Conservation (phyloP, 2,113 vertebrate genomes). For the Pedionomus torquatus region DNA sequence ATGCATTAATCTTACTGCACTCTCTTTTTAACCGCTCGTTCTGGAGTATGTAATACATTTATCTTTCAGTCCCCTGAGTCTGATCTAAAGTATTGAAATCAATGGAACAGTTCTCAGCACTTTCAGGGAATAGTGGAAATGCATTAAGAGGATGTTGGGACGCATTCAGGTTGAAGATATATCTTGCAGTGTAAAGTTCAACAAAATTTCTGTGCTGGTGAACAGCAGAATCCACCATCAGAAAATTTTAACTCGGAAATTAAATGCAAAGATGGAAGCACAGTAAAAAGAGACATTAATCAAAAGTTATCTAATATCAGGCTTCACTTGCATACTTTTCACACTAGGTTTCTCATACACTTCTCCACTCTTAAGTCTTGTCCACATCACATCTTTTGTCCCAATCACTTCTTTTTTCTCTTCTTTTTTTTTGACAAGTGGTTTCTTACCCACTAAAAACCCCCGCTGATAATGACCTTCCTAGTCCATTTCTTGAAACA, state of each 20-base stretch:
- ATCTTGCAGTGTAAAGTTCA: background rate
- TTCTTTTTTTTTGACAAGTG: no score
- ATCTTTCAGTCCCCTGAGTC: background rate
- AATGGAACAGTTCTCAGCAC: rapidly evolving
- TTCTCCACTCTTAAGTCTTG: background rate
- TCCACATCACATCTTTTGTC: background rate
- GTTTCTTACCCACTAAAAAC: background rate
- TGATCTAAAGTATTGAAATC: background rate
- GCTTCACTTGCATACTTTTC: background rate
- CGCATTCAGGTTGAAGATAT: background rate
- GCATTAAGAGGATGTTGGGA: background rate
- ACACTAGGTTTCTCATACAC: background rate
- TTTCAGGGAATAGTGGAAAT: background rate
- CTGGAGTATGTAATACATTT: background rate
- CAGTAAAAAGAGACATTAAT: background rate
- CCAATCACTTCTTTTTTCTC: no score
- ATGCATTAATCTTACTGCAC: background rate
- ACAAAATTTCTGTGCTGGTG: background rate
- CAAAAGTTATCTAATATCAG: background rate
- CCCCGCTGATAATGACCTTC: background rate
- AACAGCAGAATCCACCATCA: background rate
- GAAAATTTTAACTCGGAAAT: background rate
- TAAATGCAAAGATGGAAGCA: background rate
- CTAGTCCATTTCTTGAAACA: background rate
- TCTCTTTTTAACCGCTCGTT: background rate